A percentile compares a stretch with the other conserved stretches of the same genome.
Conservation (phyloP, 2,797 vertebrate species). For the Sebastes iracundus region DNA sequence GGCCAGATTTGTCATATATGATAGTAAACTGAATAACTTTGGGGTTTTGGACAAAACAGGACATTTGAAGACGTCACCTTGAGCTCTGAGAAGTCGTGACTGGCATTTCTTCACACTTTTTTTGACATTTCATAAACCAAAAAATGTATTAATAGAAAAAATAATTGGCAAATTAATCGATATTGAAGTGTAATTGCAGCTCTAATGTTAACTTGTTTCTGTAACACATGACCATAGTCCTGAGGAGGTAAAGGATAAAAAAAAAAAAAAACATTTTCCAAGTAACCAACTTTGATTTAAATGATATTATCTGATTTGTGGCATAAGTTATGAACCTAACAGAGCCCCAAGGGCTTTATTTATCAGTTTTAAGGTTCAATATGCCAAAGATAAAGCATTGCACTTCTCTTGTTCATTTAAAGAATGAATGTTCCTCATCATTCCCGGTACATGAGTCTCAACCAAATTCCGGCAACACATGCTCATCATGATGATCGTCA, state of each 20-base stretch:
- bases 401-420: background rate
- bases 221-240: background rate
- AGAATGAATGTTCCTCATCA: background rate
- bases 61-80: background rate
- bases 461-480: background rate
- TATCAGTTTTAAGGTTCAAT: background rate
- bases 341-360: background rate
- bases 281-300: background rate
- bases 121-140: background rate
- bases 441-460: background rate
- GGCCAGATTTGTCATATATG: background rate
- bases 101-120: background rate
- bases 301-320: background rate
- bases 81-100: background rate
- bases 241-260: background rate
- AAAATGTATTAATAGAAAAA: background rate
- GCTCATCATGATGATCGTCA: background rate
- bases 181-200: background rate
- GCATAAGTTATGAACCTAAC: background rate
- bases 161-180: background rate
- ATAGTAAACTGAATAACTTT: background rate
- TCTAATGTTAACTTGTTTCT: background rate
- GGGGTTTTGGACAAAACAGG: background rate
- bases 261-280: background rate
- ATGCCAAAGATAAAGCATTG: background rate